A percentile compares a stretch with the other conserved stretches of the same genome.
phyloP scores from a whole-genome alignment of 2,888 invertebrate genomes.

The Drosophila maculinotata region DNA sequence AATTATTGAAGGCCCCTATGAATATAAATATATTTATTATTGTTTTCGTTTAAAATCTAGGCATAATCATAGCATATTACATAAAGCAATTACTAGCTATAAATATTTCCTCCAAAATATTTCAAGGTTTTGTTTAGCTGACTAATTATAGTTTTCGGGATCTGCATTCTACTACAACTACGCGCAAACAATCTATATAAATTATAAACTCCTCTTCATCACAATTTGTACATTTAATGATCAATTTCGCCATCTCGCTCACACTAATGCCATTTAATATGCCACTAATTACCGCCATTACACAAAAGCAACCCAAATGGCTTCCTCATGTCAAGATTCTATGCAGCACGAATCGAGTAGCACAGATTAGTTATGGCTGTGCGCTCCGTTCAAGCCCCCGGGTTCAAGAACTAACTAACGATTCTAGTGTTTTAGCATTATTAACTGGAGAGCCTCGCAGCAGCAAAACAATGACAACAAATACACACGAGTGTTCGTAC shows the following conservation, averaged over 20 bases:
- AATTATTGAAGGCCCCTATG: too few species aligned
- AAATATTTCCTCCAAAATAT: not conserved
- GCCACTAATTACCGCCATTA: slow-evolving; percentile 56
- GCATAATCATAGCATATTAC: not conserved
- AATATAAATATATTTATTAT: not conserved
- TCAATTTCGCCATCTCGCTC: slow-evolving; percentile 31
- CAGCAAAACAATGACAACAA: slow-evolving; percentile 21
- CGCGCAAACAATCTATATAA: not conserved
- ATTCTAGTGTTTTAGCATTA: slow-evolving; percentile 48
- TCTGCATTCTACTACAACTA: not conserved
- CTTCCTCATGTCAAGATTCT: slow-evolving; percentile 56
- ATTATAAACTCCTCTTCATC: slow-evolving; percentile 3
- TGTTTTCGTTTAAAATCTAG: not conserved
- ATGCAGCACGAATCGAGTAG: slow-evolving; percentile 47
- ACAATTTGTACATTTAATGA: slow-evolving; percentile 36
- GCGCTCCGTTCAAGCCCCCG: slow-evolving; percentile 49
- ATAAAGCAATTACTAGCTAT: too few species aligned
- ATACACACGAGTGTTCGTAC: slow-evolving; percentile 10
- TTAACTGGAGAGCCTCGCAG: slow-evolving; percentile 15
- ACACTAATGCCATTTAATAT: slow-evolving; percentile 26
- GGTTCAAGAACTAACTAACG: slow-evolving; percentile 68
- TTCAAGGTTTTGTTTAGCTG: slow-evolving; percentile 6
- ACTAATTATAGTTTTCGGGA: slow-evolving; percentile 16
- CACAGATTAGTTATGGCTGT: slow-evolving; percentile 58
- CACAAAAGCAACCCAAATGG: slow-evolving; percentile 52